Evolutionary conservation across 37 sponge, comb jelly and placozoan genomes (phyloP), one percentile per base, ranked within the genome.

Genomic region (Oopsacas minuta): DNA sequence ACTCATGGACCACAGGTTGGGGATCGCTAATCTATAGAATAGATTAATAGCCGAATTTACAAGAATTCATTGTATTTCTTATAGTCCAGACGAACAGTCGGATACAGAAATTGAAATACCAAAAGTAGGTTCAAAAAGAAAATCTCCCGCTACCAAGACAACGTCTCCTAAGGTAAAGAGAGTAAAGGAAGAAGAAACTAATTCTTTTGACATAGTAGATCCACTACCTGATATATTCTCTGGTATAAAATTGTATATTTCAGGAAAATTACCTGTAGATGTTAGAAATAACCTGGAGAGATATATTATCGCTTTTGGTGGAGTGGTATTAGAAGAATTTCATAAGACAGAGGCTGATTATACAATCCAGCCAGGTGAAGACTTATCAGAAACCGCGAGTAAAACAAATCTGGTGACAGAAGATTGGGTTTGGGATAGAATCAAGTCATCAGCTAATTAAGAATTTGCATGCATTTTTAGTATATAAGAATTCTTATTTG

Each of bases 221-320:
- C 34, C 83, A 1, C 83, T 86, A 0, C 81, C 36, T 36, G 51
- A 86, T 38, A 38, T 86, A 7, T 86, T 86, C 36, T 8, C 36
- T 37, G 87, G 87, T 34, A 52, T 37, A 17, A 82, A 82, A 28
- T 38, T 42, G 20, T 81, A 36, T 42, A 53, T 86, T 25, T 86
- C 87, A 35, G 82, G 52, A 23, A 23, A 82, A 3, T 82, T 86
- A n/a, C 12, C 83, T 25, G 83, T 37, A 15, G 36, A 38, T 39
- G 87, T 46, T 3, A 10, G 30, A n/a, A 12, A 61, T 25, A 30
- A 42, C 0, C 37, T 86, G 15, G 28, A 30, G 25, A 7, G 87
- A n/a, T 86, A 86, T 38, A 37, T 82, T 22, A 61, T 86, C 1
- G 87, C 87, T 36, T 86, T 37, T 82, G 87, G 87, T 23, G 87